Conservation (phyloP, 2,888 invertebrate species). For the Agrenia bidenticulata region DNA sequence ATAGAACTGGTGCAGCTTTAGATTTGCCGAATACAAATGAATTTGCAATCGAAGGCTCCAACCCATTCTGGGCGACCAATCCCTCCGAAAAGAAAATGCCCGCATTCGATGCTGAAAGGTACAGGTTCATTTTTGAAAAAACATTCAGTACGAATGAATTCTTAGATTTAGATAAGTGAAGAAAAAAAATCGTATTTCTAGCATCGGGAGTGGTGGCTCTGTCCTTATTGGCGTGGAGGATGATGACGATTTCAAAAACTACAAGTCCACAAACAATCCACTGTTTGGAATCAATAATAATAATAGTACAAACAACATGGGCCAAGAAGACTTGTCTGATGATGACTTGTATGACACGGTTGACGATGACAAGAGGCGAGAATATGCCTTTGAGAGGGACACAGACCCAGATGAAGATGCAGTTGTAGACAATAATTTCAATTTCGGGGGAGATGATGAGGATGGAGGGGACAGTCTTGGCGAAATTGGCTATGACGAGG, state of each 20-base stretch:
- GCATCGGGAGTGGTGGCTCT: slow-evolving; percentile 65
- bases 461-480: neutral
- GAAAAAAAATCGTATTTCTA: too few relatives aligned
- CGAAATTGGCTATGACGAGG: too few relatives aligned
- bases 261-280: slow-evolving; percentile 20
- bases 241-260: slow-evolving; percentile 63
- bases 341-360: slow-evolving; percentile 2
- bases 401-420: neutral
- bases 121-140: slow-evolving; percentile 14
- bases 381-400: neutral
- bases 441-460: neutral
- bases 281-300: neutral
- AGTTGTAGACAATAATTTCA: neutral
- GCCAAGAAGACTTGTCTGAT: slow-evolving; percentile 7
- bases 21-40: slow-evolving; percentile 67
- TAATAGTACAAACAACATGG: neutral
- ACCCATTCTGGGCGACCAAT: slow-evolving; percentile 65
- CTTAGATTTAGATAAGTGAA: neutral
- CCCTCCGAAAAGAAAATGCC: slow-evolving; percentile 57
- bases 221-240: slow-evolving; percentile 69
- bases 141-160: too few relatives aligned
- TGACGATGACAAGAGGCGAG: neutral
- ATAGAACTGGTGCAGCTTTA: slow-evolving; percentile 61
- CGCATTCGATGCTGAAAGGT: slow-evolving; percentile 63
- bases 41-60: slow-evolving; percentile 69